Evolutionary conservation across 2,888 invertebrate species (phyloP), one percentile per base, ranked within the genome.

Genomic region (Trissolcus japonicus): DNA sequence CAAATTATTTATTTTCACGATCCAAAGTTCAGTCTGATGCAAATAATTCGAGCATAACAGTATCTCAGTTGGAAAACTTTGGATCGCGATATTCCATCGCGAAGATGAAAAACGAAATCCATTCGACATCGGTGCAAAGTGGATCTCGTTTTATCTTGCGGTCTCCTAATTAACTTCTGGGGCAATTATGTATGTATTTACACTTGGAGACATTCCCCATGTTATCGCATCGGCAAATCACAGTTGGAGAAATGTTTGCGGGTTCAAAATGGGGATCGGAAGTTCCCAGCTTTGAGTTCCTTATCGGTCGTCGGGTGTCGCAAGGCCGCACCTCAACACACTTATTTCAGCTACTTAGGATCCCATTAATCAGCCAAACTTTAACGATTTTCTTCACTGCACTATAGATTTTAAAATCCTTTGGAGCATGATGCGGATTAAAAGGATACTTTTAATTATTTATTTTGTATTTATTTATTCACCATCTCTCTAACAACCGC

Each of bases 301-400:
- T 62, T 74, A 74, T 74, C 74, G 57, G 46, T 25, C 29, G 21
- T n/a, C 43, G 60, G 46, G 57, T 56, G 56, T 53, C 66, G 46
- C 63, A 14, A 55, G 61, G 35, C 62, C 13, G 29, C 13, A 46
- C 48, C 21, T 48, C 35, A 51, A 57, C 73, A 67, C 53, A 65
- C 29, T 76, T 35, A 35, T 35, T 79, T 66, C 56, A 75, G 69
- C 79, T 79, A 79, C 78, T 82, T 80, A 80, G 80, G 80, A 78
- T 73, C 77, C 80, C 82, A 68, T 83, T 81, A 82, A 78, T 80
- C 76, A 80, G 62, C 68, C 59, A 76, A 80, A 78, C 73, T 80
- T 80, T 76, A 72, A 59, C 62, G 77, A 79, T 79, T 75, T 79
- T 80, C 76, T 66, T 66, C 78, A 61, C 77, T 75, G 57, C 60